A percentile compares a stretch with the other conserved stretches of the same genome.
phyloP scores from a whole-genome alignment of 2,888 invertebrate genomes.

The Phyto melanocephala region DNA sequence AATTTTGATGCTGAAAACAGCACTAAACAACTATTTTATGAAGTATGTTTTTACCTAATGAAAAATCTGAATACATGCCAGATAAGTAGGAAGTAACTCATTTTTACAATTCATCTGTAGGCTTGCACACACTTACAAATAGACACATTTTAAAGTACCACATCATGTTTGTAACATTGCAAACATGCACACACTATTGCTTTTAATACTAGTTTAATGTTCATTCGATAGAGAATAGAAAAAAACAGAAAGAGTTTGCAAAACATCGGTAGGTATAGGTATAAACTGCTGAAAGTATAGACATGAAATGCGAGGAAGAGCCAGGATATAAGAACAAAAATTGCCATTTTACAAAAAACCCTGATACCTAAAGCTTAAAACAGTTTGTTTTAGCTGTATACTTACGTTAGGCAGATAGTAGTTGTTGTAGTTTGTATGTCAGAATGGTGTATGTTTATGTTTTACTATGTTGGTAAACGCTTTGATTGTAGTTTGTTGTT shows the following conservation, averaged over 20 bases:
- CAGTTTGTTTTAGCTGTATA: background rate
- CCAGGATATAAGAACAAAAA: background rate
- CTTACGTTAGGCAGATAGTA: background rate
- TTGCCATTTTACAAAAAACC: background rate
- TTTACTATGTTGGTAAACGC: background rate
- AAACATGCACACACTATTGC: background rate
- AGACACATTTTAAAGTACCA: background rate
- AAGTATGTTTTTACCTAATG: constrained; percentile 52
- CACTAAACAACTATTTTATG: constrained; percentile 39
- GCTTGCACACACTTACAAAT: background rate
- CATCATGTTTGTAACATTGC: background rate
- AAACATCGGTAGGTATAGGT: background rate
- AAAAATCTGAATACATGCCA: constrained; percentile 46
- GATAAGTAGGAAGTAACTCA: constrained; percentile 47
- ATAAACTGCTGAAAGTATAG: background rate
- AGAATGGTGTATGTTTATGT: background rate
- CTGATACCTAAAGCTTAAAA: background rate
- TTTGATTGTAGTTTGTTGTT: constrained; percentile 33
- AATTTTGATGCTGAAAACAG: constrained; percentile 11
- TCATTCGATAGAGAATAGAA: background rate
- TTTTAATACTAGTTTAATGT: background rate
- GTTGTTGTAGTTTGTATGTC: background rate
- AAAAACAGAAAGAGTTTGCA: background rate
- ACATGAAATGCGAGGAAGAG: background rate
- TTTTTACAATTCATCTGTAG: background rate